A percentile compares a stretch with the other conserved stretches of the same genome.
Conservation (phyloP, 1,140 invertebrate genomes). For the Potamilus streckersoni region DNA sequence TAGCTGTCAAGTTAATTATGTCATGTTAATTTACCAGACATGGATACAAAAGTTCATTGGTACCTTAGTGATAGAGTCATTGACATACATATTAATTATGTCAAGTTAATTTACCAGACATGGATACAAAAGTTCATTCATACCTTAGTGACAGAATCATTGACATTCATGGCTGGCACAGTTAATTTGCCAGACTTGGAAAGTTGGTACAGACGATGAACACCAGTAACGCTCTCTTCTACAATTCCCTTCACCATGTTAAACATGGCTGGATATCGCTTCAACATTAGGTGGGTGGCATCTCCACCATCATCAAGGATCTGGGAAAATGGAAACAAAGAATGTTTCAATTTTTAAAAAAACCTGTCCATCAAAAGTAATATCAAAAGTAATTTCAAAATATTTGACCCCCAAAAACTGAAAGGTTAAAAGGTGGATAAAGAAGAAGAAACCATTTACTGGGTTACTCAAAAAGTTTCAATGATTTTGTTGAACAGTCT, state of each 20-base stretch:
- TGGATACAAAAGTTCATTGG: not conserved
- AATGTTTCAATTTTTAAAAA: not conserved
- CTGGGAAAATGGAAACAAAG: constrained; percentile 60
- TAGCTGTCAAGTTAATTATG: too few relatives aligned
- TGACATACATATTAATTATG: too few relatives aligned
- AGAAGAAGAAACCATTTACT: too few relatives aligned
- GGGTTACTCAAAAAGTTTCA: too few relatives aligned
- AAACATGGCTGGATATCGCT: constrained; percentile 95
- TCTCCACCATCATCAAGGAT: constrained; percentile 98
- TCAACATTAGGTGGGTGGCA: constrained; percentile 96
- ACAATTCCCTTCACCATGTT: constrained; percentile 98
- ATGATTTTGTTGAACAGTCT: too few relatives aligned
- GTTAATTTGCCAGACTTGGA: constrained; percentile 94
- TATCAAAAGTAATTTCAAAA: too few relatives aligned
- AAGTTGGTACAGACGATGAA: constrained; percentile 95
- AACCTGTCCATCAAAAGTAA: too few relatives aligned
- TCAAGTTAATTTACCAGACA: too few relatives aligned
- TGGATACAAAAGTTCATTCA: constrained; percentile 3
- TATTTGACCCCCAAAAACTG: too few relatives aligned
- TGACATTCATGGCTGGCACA: constrained; percentile 99
- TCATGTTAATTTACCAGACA: too few relatives aligned
- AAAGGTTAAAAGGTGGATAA: too few relatives aligned
- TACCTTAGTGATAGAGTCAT: not conserved
- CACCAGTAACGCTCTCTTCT: constrained; percentile 97
- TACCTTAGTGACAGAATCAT: constrained; percentile 95